Conservation (phyloP, 1,140 invertebrate species). For the Lucilia cuprina region DNA sequence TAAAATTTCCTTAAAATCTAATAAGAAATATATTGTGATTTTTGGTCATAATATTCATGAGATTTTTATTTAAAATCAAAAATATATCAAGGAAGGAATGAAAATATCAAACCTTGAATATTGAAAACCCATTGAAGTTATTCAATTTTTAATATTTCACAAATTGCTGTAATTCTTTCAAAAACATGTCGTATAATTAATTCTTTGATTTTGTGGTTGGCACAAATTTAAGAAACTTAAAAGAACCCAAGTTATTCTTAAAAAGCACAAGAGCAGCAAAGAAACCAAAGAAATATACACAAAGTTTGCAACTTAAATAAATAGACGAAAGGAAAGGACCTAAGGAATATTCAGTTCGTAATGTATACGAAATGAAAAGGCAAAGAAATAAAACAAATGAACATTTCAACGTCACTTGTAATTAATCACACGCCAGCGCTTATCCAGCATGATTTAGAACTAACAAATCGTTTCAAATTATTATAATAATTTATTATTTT, state of each 20-base stretch:
- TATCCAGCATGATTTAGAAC: conserved; percentile 38
- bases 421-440: conserved; percentile 34
- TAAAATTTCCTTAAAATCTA: no score
- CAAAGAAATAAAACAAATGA: conserved; percentile 13
- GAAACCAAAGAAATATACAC: not conserved
- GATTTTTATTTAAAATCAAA: no score
- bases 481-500: conserved; percentile 39
- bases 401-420: conserved; percentile 30
- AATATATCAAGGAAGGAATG: no score
- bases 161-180: no score
- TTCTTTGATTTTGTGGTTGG: not conserved
- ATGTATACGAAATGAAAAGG: not conserved
- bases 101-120: no score
- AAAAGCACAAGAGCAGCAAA: not conserved
- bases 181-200: no score
- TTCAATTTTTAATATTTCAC: no score
- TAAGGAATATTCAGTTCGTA: no score
- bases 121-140: no score
- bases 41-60: no score
- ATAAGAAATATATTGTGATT: no score
- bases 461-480: conserved; percentile 39
- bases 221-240: not conserved
- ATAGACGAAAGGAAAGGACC: not conserved
- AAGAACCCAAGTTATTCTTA: not conserved
- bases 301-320: not conserved